These are phyloP conservation scores for Emmelina monodactyla DNA, from an alignment of 2,888 invertebrate species.

Conservation along the genomic window DNA sequence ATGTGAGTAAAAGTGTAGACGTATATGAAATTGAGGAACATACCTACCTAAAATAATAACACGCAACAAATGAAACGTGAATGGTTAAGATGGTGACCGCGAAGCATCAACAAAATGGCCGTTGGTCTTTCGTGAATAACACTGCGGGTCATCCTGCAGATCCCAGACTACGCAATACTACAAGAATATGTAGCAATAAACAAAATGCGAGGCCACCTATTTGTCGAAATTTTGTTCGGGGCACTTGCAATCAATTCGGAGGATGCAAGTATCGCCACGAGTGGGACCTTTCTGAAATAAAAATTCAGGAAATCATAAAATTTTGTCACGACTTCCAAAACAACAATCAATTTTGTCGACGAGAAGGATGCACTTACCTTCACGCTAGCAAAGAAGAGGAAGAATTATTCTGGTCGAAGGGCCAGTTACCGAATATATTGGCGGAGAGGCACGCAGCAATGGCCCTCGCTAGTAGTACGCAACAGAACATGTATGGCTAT, in stretches of 20 bases:
- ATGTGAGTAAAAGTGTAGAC: no score
- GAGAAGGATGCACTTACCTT: not conserved
- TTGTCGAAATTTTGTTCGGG: not conserved
- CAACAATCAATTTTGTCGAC: not conserved
- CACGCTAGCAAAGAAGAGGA: not conserved
- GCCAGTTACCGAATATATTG: not conserved
- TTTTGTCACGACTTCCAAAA: not conserved
- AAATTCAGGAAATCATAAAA: not conserved
- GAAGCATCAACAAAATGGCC: slow-evolving; percentile 1
- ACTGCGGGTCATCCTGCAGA: not conserved
- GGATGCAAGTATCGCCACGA: not conserved
- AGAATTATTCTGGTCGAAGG: not conserved
- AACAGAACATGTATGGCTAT: no score
- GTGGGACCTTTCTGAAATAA: not conserved
- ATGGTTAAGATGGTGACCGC: no score
- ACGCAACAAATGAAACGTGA: no score
- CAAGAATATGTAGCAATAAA: no score
- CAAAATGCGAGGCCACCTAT: not conserved
- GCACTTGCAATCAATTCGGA: not conserved
- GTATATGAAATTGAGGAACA: no score
- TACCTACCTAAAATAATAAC: no score
- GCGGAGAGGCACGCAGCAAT: not conserved
- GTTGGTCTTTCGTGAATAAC: not conserved
- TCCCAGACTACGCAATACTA: not conserved
- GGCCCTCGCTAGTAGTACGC: no score